A percentile compares a stretch with the other conserved stretches of the same genome.
Evolutionary conservation across 2,797 vertebrate species (phyloP).

Genomic region (Periophthalmus magnuspinnatus): DNA sequence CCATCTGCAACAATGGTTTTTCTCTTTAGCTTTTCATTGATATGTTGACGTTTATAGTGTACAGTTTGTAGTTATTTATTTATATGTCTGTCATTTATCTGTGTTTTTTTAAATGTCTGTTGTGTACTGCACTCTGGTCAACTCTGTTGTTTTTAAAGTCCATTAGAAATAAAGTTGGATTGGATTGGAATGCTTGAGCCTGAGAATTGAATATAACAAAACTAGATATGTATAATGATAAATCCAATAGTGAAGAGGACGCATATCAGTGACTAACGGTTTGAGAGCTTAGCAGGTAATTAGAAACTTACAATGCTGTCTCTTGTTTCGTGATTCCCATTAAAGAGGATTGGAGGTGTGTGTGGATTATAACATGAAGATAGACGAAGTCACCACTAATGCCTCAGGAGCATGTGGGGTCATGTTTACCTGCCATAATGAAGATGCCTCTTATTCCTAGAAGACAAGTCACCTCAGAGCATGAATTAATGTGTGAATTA

Average conservation of each 20-base stretch:
- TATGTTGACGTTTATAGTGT: too few species aligned
- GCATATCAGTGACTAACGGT: not conserved
- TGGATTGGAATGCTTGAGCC: too few species aligned
- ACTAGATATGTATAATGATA: not conserved
- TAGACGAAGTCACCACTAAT: slow-evolving; percentile 7
- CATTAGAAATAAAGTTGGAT: too few species aligned
- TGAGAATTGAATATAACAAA: not conserved
- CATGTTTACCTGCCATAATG: not conserved
- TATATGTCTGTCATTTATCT: too few species aligned
- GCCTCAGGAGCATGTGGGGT: not conserved
- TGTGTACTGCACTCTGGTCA: too few species aligned
- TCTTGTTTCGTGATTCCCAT: slow-evolving; percentile 18
- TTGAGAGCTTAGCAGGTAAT: slow-evolving; percentile 16
- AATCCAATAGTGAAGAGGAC: not conserved
- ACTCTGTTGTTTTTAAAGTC: too few species aligned
- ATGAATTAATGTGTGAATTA: too few species aligned
- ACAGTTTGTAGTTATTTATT: too few species aligned
- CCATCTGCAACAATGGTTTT: not conserved
- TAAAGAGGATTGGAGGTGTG: not conserved
- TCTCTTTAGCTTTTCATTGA: too few species aligned
- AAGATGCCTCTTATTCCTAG: not conserved
- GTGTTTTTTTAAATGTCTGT: too few species aligned
- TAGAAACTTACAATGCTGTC: slow-evolving; percentile 1
- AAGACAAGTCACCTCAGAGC: not conserved
- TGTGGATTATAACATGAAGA: not conserved